Evolutionary conservation across 1,140 invertebrate species (phyloP).

Genomic region (Lordiphosa collinella): DNA sequence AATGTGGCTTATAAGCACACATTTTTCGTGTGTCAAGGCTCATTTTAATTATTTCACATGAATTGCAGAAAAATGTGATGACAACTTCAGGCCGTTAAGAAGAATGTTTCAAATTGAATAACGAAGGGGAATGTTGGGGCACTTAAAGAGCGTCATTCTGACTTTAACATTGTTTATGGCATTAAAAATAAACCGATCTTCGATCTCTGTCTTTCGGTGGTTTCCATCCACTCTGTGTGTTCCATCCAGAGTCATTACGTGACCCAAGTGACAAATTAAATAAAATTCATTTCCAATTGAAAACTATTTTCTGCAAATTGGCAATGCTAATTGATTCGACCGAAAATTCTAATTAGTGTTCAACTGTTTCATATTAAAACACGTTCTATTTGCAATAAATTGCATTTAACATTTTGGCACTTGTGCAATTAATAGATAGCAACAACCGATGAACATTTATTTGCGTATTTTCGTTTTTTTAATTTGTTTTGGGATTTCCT

Average conservation of each 20-base stretch:
- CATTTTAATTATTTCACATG: slow-evolving; percentile 65
- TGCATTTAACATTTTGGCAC: slow-evolving; percentile 58
- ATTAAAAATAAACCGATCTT: no score
- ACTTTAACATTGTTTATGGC: no score
- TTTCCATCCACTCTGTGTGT: no score
- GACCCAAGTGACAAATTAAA: slow-evolving; percentile 19
- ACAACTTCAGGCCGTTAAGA: no score
- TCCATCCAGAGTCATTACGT: no score
- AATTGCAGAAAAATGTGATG: slow-evolving; percentile 48
- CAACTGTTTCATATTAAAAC: slow-evolving; percentile 34
- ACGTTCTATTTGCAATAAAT: slow-evolving; percentile 43
- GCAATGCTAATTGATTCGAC: slow-evolving; percentile 36
- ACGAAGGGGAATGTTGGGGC: no score
- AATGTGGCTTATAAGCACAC: slow-evolving; percentile 3
- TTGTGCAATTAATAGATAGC: slow-evolving; percentile 56
- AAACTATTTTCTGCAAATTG: slow-evolving; percentile 41
- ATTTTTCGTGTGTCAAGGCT: slow-evolving; percentile 3
- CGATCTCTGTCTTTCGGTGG: no score
- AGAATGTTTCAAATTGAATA: no score
- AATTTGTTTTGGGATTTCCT: no score
- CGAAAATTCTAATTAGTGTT: slow-evolving; percentile 63
- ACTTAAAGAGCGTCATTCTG: no score
- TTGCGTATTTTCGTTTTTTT: slow-evolving; percentile 9
- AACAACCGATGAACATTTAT: slow-evolving; percentile 41
- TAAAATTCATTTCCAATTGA: slow-evolving; percentile 29